Evolutionary conservation across 2,797 vertebrate species (phyloP).

Genomic region (Novumbra hubbsi): DNA sequence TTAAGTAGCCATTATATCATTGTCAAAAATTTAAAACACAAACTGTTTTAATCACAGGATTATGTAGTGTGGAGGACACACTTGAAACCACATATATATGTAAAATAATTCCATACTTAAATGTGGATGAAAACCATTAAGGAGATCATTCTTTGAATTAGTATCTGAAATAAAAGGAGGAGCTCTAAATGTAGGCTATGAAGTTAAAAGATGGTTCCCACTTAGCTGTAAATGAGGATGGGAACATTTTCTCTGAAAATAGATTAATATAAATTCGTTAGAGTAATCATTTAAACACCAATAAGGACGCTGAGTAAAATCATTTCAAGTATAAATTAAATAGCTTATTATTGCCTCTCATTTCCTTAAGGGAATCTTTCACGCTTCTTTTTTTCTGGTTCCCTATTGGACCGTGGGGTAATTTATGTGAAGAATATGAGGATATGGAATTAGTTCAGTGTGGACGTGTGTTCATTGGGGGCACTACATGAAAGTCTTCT

Average conservation of each 20-base stretch:
- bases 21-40: conserved; percentile 34
- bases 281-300: conserved; percentile 83
- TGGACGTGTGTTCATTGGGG: conserved; percentile 68
- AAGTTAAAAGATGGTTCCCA: conserved; percentile 78
- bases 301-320: conserved; percentile 80
- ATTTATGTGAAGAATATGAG: conserved; percentile 76
- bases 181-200: conserved; percentile 70
- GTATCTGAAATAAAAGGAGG: conserved; percentile 69
- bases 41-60: conserved; percentile 44
- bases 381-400: conserved; percentile 63
- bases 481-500: conserved; percentile 78
- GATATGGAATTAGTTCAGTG: conserved; percentile 69
- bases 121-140: conserved; percentile 69
- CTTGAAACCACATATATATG: conserved; percentile 66
- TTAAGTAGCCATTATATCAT: background rate
- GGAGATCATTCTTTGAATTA: conserved; percentile 69
- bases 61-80: conserved; percentile 28
- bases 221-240: conserved; percentile 77
- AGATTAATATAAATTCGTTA: conserved; percentile 83
- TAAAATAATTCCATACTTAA: conserved; percentile 67
- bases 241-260: conserved; percentile 78
- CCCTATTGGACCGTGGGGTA: conserved; percentile 64
- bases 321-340: conserved; percentile 83
- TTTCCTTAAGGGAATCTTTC: conserved; percentile 71
- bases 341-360: conserved; percentile 80